These are phyloP conservation scores for Phengaris alcon DNA, from an alignment of 2,888 invertebrate species.

Conservation along the genomic window DNA sequence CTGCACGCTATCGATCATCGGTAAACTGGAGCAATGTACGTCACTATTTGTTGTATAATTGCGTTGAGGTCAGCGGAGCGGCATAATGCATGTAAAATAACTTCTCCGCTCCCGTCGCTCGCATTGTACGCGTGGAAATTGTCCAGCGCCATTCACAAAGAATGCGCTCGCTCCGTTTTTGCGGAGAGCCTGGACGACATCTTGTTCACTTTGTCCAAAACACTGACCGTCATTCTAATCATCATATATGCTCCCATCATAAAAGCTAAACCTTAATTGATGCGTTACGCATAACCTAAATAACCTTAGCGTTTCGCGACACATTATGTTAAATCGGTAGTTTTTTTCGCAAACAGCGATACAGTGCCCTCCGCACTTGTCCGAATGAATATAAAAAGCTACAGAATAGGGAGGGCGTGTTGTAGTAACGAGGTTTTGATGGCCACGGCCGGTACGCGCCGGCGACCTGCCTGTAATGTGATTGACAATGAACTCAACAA, in stretches of 20 bases:
- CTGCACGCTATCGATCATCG: slow-evolving; percentile 59
- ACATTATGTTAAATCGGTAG: slow-evolving; percentile 6
- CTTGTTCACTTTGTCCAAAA: not conserved
- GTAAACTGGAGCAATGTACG: slow-evolving; percentile 40
- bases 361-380: slow-evolving; percentile 36
- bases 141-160: not conserved
- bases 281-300: not conserved
- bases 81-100: slow-evolving; percentile 30
- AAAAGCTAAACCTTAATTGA: not conserved
- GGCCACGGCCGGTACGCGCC: slow-evolving; percentile 43
- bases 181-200: not conserved
- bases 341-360: slow-evolving; percentile 31
- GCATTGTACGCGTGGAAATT: not conserved
- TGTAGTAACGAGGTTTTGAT: slow-evolving; percentile 57
- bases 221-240: not conserved
- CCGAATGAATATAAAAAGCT: slow-evolving; percentile 48
- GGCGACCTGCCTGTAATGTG: slow-evolving; percentile 48
- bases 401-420: slow-evolving; percentile 51
- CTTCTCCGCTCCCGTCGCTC: not conserved
- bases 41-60: slow-evolving; percentile 39
- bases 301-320: not conserved
- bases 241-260: not conserved
- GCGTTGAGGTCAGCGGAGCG: slow-evolving; percentile 37
- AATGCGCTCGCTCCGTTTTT: slow-evolving; percentile 2
- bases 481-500: slow-evolving; percentile 45